A percentile compares a stretch with the other conserved stretches of the same genome.
Evolutionary conservation across 2,888 invertebrate genomes (phyloP).

Genomic region (Augochlorella aurata): DNA sequence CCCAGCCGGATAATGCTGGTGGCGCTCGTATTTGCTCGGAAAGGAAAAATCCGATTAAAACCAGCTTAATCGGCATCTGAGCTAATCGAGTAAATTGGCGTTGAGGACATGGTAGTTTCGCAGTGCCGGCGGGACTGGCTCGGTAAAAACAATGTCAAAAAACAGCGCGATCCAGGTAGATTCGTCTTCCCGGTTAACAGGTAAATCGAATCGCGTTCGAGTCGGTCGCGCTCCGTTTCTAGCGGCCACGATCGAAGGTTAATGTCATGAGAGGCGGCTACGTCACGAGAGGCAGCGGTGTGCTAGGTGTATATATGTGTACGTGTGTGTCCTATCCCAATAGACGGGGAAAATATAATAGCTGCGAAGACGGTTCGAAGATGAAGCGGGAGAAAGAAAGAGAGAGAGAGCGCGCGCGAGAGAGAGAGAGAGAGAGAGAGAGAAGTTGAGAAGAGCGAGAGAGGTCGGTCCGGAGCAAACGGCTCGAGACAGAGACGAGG

Average conservation of each 20-base stretch:
- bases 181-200: neutral
- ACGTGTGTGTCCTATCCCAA: conserved; percentile 67
- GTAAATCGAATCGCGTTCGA: conserved; percentile 49
- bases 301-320: too few relatives aligned
- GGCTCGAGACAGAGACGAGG: neutral
- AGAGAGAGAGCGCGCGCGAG: neutral
- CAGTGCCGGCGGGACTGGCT: too few relatives aligned
- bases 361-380: conserved; percentile 36
- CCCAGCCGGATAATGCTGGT: too few relatives aligned
- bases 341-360: conserved; percentile 71
- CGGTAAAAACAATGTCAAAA: neutral
- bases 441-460: neutral
- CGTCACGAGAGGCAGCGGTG: conserved; percentile 30
- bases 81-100: too few relatives aligned
- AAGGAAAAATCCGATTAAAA: too few relatives aligned
- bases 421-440: neutral
- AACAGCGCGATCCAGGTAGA: neutral
- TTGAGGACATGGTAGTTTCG: too few relatives aligned
- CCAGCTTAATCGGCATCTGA: too few relatives aligned
- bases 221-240: conserved; percentile 37
- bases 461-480: neutral
- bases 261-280: conserved; percentile 57
- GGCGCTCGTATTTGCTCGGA: too few relatives aligned
- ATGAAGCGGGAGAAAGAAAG: neutral
- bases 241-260: conserved; percentile 61